A percentile compares a stretch with the other conserved stretches of the same genome.
Evolutionary conservation across 2,113 vertebrate genomes (phyloP).

Genomic region (Neodontobutis hainanensis): DNA sequence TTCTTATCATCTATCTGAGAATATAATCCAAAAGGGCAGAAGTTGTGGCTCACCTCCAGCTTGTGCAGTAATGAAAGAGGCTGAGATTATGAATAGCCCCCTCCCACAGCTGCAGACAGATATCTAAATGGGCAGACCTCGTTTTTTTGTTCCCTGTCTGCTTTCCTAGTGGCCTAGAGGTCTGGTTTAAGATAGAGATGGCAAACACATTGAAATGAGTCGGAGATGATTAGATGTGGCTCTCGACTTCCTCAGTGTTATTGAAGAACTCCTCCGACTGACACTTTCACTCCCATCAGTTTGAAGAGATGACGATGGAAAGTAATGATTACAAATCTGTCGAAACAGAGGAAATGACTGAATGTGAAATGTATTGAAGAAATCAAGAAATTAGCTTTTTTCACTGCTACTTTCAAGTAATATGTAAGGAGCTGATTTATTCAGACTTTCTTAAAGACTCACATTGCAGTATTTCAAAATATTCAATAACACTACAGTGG

Average conservation of each 20-base stretch:
- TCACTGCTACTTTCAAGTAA: constrained; percentile 1
- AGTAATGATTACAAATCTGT: constrained; percentile 18
- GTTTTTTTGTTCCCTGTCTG: constrained; percentile 37
- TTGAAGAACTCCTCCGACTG: constrained; percentile 48
- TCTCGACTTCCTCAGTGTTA: constrained; percentile 33
- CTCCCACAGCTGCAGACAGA: constrained; percentile 19
- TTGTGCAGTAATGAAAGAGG: constrained; percentile 50
- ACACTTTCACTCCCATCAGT: constrained; percentile 41
- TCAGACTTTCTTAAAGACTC: too few species aligned
- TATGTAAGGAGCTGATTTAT: background rate
- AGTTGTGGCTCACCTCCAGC: constrained; percentile 35
- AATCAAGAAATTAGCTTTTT: background rate
- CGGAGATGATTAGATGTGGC: constrained; percentile 46
- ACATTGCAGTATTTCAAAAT: too few species aligned
- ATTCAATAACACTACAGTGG: background rate
- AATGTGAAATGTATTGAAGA: background rate
- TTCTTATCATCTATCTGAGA: constrained; percentile 34
- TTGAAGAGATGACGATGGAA: constrained; percentile 36
- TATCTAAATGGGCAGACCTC: constrained; percentile 19
- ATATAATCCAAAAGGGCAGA: constrained; percentile 39
- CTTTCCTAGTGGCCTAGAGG: constrained; percentile 34
- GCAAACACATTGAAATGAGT: constrained; percentile 57
- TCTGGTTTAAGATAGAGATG: constrained; percentile 60
- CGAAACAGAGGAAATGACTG: background rate
- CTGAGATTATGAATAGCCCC: constrained; percentile 55